Evolutionary conservation across 2,888 invertebrate genomes (phyloP).

Genomic region (Scelioninae gen. 1): DNA sequence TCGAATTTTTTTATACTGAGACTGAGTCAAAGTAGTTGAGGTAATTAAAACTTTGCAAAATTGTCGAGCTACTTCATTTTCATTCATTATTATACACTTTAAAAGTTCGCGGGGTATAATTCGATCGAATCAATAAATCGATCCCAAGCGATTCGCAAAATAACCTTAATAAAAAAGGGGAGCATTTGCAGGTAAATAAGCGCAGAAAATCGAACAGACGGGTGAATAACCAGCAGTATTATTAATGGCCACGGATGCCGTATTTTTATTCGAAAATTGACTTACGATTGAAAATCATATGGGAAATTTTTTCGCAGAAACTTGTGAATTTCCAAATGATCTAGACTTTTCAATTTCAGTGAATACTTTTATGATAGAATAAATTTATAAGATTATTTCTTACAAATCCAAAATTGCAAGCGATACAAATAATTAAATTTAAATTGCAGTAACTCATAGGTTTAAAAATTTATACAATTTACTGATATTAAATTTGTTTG

Average conservation of each 20-base stretch:
- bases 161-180: conserved; percentile 43
- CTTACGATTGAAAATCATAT: conserved; percentile 20
- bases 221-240: conserved; percentile 32
- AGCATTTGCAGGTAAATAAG: conserved; percentile 8
- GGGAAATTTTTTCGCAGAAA: not conserved
- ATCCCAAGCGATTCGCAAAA: conserved; percentile 36
- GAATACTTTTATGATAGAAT: too few relatives aligned
- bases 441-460: too few relatives aligned
- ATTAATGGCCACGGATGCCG: conserved; percentile 39
- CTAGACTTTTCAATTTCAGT: too few relatives aligned
- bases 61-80: conserved; percentile 61
- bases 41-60: conserved; percentile 78
- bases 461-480: too few relatives aligned
- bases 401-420: too few relatives aligned
- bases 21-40: conserved; percentile 67
- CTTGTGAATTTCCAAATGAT: too few relatives aligned
- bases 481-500: too few relatives aligned
- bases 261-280: conserved; percentile 36
- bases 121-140: conserved; percentile 52
- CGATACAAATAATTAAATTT: too few relatives aligned
- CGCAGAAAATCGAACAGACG: conserved; percentile 39
- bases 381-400: too few relatives aligned
- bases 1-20: conserved; percentile 34
- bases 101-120: conserved; percentile 28
- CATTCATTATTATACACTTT: conserved; percentile 45